Evolutionary conservation across 1,140 invertebrate species (phyloP), one percentile per base, ranked within the genome.

Genomic region (Bombus ignitus): DNA sequence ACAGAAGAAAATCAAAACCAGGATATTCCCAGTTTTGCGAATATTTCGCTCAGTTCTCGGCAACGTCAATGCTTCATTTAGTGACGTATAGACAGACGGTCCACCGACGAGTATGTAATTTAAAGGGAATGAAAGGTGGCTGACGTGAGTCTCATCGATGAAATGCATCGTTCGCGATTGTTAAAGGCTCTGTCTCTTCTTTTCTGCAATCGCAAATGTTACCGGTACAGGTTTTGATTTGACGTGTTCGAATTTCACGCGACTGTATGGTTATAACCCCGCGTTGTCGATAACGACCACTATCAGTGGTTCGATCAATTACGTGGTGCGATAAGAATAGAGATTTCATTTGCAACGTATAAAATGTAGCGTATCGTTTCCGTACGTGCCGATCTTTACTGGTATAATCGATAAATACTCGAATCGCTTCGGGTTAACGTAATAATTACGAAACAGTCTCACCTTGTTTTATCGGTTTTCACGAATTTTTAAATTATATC

Each of bases 261-360:
- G 57, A 32, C 28, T 77, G 3, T 35, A 39, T 13, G 28, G 28
- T 37, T 28, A 15, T 44, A n/a, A 32, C 8, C 18, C 12, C 22
- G 35, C 18, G 6, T 10, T 12, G 25, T 39, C 32, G 81, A 22
- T 53, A 53, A 53, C 47, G 18, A 53, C 18, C 18, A 22, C 32
- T 76, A 76, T 53, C 42, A 2, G 4, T 10, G 39, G 37, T 32
- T 22, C 57, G 57, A 74, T 82, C 37, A 53, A 53, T 83, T 65
- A 76, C 72, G 32, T 5, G 8, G 39, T 6, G 10, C 37, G 81
- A 82, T 82, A 82, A 82, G 25, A 18, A 74, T 65, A 9, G 35
- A 59, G 39, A 66, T 65, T 75, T 83, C n/a, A 28, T 57, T 59
- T 32, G 12, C 13, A 37, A 2, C n/a, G 39, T 42, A 25, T 13